Conservation (phyloP, 2,797 vertebrate genomes). For the Simalia tracyae region DNA sequence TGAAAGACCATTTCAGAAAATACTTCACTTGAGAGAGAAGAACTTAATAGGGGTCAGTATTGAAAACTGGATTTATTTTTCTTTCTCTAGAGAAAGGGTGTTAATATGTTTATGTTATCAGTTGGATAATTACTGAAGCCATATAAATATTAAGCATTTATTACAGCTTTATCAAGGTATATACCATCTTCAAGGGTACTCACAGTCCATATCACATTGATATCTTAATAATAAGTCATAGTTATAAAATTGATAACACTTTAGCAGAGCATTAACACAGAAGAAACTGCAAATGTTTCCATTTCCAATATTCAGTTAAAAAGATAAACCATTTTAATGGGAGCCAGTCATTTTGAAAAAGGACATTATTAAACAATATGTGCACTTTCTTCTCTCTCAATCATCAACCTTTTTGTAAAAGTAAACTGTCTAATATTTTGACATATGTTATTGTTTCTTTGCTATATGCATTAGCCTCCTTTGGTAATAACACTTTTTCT, state of each 20-base stretch:
- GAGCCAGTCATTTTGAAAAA: background rate
- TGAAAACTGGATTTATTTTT: background rate
- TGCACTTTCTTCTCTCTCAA: background rate
- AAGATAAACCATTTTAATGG: background rate
- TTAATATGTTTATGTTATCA: background rate
- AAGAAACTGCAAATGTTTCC: background rate
- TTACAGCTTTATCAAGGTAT: background rate
- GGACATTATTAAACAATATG: background rate
- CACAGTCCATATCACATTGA: background rate
- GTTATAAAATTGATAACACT: background rate
- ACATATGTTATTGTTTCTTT: background rate
- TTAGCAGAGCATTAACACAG: background rate
- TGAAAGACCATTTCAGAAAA: background rate
- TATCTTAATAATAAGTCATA: background rate
- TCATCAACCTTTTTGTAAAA: background rate
- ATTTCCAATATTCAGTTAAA: background rate
- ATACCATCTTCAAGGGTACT: background rate
- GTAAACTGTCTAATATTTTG: background rate
- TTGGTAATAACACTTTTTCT: slow-evolving; percentile 38
- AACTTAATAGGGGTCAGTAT: background rate
- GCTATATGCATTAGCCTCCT: background rate
- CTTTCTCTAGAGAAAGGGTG: background rate
- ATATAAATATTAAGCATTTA: background rate
- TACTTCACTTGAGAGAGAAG: background rate
- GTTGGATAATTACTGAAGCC: background rate